These are phyloP conservation scores for Eupithecia centaureata DNA, from an alignment of 2,888 invertebrate species.

Conservation along the genomic window DNA sequence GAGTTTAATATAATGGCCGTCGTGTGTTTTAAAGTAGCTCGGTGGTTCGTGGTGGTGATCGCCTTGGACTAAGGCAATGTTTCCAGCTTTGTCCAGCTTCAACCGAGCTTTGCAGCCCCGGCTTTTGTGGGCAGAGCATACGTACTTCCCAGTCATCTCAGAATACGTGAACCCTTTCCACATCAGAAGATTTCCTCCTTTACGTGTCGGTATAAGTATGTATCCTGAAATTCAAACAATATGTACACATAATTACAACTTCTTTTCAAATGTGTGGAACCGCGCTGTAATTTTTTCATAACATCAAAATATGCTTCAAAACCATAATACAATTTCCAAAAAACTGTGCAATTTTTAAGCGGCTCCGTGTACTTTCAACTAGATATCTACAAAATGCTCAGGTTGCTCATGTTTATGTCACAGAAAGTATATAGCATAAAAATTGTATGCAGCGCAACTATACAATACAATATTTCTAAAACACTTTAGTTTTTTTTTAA, in stretches of 20 bases:
- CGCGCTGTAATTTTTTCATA: not conserved
- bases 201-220: conserved; percentile 34
- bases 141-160: conserved; percentile 46
- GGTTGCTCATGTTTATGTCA: too few relatives aligned
- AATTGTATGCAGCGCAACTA: too few relatives aligned
- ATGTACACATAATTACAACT: not conserved
- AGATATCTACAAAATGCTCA: too few relatives aligned
- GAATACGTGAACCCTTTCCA: conserved; percentile 53
- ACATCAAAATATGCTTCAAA: not conserved
- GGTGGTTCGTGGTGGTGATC: conserved; percentile 32
- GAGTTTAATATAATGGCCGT: conserved; percentile 29
- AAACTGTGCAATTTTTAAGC: too few relatives aligned
- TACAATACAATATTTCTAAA: too few relatives aligned
- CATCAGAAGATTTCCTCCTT: conserved; percentile 50
- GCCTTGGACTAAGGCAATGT: conserved; percentile 32
- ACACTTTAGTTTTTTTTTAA: too few relatives aligned
- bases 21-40: conserved; percentile 18
- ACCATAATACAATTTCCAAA: too few relatives aligned
- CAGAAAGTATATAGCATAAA: too few relatives aligned
- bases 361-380: too few relatives aligned
- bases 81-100: conserved; percentile 41
- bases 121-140: conserved; percentile 45
- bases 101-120: conserved; percentile 48
- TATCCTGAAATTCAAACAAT: conserved; percentile 28
- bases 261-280: not conserved